Base-by-base conservation (phyloP, 2,888 invertebrate species). In the Clostera curtula region DNA sequence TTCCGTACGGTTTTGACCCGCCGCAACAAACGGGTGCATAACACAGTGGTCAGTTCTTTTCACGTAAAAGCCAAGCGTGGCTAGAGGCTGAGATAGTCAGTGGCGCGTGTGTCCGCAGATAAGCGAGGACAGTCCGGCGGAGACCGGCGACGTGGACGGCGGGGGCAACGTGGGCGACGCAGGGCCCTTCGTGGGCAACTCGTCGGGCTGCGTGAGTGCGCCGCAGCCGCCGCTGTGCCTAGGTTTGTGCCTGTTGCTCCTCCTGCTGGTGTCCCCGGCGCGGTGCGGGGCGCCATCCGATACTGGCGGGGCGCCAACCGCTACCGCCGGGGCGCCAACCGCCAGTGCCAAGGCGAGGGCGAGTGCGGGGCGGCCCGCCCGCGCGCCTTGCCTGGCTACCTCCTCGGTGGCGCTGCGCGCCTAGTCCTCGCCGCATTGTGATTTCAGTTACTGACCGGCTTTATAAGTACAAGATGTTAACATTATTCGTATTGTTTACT, bases 241-340 rank as follows among this genome's bases (percentile, higher is more conserved):
- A 85, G 85, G 85, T 85, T 85, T 85, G 85, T 85, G 76, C 51
- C 62, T 83, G 38, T 60, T 82, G 40, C 58, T 83, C 51, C 53
- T 84, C 56, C 51, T 76, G 50, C 49, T 79, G 45, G 53, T 76
- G 44, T 64, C 64, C 31, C 61, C 54, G 63, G 66, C 37, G 58
- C 63, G 55, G 57, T 63, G 40, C 38, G 38, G 22, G 20, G 43
- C 12, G 5, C 12, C 16, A 17, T 28, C 23, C 13, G 17, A 19
- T 23, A 31, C 29, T 13, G 31, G 24, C n/a, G n/a, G n/a, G n/a
- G n/a, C n/a, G n/a, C n/a, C n/a, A n/a, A n/a, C n/a, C n/a, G n/a
- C n/a, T n/a, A n/a, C n/a, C n/a, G 64, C 65, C 50, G 64, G 68
- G 72, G 72, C 69, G 76, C 80, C 80, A 80, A 77, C 77, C 65